A percentile compares a stretch with the other conserved stretches of the same genome.
Evolutionary conservation across 2,113 vertebrate species (phyloP).

Genomic region (Orthonyx spaldingii): DNA sequence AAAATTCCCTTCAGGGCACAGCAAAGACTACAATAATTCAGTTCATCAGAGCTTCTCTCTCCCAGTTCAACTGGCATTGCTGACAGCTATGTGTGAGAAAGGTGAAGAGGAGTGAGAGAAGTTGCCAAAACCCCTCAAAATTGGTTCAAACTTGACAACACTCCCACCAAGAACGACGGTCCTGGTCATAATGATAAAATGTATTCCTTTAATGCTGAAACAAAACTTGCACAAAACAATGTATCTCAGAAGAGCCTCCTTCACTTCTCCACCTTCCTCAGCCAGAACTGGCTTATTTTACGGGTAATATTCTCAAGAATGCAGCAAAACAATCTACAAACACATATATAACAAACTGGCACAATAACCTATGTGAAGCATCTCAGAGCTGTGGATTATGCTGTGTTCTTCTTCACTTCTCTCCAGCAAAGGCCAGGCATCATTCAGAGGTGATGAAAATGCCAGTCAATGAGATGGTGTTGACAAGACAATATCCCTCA

Average conservation of each 20-base stretch:
- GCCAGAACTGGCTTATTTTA: neutral
- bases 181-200: neutral
- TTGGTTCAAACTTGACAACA: neutral
- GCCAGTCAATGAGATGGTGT: neutral
- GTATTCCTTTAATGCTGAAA: neutral
- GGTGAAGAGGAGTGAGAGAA: neutral
- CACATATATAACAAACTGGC: rapidly evolving
- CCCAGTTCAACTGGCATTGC: neutral
- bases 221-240: neutral
- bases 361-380: neutral
- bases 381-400: neutral
- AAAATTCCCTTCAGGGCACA: neutral
- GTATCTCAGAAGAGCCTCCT: neutral
- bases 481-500: neutral
- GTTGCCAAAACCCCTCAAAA: neutral
- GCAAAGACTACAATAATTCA: neutral
- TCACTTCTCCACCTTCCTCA: neutral
- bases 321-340: neutral
- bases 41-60: neutral
- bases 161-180: neutral
- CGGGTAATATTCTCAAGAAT: neutral
- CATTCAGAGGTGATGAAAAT: neutral
- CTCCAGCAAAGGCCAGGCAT: neutral
- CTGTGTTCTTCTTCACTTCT: neutral
- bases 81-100: neutral